These are phyloP conservation scores for Oceanodroma tethys DNA, from an alignment of 2,113 vertebrate species.

Conservation along the genomic window DNA sequence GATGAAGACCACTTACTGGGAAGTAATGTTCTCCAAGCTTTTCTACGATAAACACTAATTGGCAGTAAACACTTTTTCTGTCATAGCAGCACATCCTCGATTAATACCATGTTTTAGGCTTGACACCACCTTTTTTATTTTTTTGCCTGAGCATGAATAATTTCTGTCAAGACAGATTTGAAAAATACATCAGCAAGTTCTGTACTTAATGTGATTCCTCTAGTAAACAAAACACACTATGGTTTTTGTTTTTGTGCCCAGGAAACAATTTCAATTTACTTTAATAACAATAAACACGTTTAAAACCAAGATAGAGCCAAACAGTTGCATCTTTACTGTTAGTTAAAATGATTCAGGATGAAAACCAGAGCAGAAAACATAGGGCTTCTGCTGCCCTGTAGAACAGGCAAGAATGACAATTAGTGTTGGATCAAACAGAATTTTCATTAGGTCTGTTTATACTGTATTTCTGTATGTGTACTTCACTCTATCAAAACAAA, in stretches of 20 bases:
- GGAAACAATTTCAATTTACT: background rate
- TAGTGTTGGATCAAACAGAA: background rate
- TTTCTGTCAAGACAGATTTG: background rate
- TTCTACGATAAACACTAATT: background rate
- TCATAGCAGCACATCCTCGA: background rate
- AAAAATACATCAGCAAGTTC: background rate
- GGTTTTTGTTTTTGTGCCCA: background rate
- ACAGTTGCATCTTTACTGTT: background rate
- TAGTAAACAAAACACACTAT: background rate
- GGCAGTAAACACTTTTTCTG: background rate
- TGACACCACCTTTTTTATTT: background rate
- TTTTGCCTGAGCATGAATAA: background rate
- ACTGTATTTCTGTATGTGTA: background rate
- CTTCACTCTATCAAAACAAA: conserved; percentile 16
- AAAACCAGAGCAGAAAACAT: conserved; percentile 21
- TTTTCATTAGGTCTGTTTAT: conserved; percentile 23
- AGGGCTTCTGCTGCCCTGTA: background rate
- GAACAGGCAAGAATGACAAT: conserved; percentile 26
- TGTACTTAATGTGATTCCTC: background rate
- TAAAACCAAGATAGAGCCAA: background rate
- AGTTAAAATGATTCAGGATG: background rate
- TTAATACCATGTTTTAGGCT: background rate
- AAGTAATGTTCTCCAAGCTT: background rate
- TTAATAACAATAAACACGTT: background rate
- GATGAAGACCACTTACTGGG: background rate